phyloP scores from a whole-genome alignment of 2,888 invertebrate genomes.

The Agrochola lota region DNA sequence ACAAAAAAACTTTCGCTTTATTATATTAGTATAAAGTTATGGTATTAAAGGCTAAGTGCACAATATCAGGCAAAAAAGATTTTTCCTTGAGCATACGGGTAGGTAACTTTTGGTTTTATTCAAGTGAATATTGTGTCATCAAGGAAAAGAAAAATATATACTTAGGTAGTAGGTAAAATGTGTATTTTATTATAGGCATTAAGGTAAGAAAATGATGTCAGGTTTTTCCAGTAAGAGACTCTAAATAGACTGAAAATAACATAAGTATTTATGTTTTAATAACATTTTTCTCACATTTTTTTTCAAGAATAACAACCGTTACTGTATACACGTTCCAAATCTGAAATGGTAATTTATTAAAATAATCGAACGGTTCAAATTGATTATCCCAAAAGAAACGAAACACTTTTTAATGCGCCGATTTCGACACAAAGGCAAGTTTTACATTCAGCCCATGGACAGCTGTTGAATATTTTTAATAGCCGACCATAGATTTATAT shows the following conservation, averaged over 20 bases:
- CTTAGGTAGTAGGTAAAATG: not conserved
- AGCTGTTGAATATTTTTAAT: conserved; percentile 13
- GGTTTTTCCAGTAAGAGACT: not conserved
- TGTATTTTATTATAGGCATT: not conserved
- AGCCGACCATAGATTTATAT: conserved; percentile 11
- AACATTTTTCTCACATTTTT: too few relatives aligned
- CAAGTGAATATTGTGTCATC: not conserved
- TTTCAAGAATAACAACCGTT: not conserved
- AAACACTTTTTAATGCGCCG: not conserved
- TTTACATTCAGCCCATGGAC: conserved; percentile 1
- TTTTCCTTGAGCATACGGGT: not conserved
- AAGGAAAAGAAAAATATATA: conserved; percentile 4
- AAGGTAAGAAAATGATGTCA: not conserved
- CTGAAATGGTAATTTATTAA: conserved; percentile 17
- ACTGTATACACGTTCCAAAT: not conserved
- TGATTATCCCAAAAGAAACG: not conserved
- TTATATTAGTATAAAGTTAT: too few relatives aligned
- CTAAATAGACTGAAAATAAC: not conserved
- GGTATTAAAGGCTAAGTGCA: not conserved
- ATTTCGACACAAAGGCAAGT: conserved; percentile 1
- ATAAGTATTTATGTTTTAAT: too few relatives aligned
- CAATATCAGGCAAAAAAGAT: not conserved
- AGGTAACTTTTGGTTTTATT: conserved; percentile 1
- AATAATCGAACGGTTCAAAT: not conserved
- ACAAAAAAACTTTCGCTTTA: too few relatives aligned